phyloP scores from a whole-genome alignment of 2,113 vertebrate species.

The Seriola rivoliana region DNA sequence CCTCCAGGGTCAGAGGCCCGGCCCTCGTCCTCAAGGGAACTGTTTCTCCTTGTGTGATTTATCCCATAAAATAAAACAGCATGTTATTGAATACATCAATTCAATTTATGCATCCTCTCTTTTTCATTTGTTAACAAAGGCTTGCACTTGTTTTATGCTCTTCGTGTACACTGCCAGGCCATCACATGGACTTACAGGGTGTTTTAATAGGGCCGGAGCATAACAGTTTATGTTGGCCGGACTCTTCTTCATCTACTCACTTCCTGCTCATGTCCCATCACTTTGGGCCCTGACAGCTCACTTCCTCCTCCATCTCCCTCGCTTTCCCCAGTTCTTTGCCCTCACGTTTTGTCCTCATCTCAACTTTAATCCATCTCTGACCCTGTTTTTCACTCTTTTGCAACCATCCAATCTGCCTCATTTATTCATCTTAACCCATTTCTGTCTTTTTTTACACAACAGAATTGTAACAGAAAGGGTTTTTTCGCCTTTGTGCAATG shows the following conservation, averaged over 20 bases:
- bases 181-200: not conserved
- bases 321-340: not conserved
- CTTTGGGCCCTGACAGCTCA: constrained; percentile 16
- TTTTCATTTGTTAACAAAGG: constrained; percentile 57
- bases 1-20: constrained; percentile 30
- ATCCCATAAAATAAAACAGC: constrained; percentile 29
- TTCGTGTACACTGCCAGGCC: not conserved
- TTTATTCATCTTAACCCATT: not conserved
- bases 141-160: constrained; percentile 30
- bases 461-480: not conserved
- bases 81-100: constrained; percentile 28
- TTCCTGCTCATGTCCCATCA: constrained; percentile 47
- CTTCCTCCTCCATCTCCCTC: constrained; percentile 2
- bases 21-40: constrained; percentile 12
- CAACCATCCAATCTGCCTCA: not conserved
- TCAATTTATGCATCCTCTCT: constrained; percentile 13
- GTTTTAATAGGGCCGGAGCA: constrained; percentile 42
- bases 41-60: constrained; percentile 29
- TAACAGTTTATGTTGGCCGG: constrained; percentile 73
- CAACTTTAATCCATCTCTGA: constrained; percentile 31
- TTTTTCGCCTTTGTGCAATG: not conserved
- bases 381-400: not conserved
- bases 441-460: not conserved
- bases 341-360: constrained; percentile 37
- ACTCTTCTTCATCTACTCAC: constrained; percentile 36